Percentiles rank a stretch among this genome's conserved stretches.
Conservation (phyloP, 2,113 vertebrate genomes). For the Emydura subglobosa region DNA sequence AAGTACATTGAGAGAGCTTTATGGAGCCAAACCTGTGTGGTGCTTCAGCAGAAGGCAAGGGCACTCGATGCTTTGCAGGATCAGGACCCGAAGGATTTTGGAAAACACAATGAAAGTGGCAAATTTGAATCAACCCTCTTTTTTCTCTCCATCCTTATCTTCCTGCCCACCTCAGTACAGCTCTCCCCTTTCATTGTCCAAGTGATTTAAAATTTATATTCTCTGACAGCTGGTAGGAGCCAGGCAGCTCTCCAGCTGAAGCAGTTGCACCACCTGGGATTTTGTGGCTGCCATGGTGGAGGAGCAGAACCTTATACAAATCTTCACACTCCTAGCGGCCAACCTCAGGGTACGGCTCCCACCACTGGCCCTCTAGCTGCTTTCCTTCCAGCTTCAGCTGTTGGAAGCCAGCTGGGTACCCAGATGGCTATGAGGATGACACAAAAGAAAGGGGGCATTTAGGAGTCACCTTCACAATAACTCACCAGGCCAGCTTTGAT, state of each 20-base stretch:
- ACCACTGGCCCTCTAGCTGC: neutral
- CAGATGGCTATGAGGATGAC: rapidly evolving
- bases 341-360: neutral
- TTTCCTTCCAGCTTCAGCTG: rapidly evolving
- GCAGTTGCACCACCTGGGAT: neutral
- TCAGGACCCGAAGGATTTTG: rapidly evolving
- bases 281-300: neutral
- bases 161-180: neutral
- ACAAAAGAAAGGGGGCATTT: neutral
- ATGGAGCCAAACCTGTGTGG: neutral
- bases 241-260: neutral
- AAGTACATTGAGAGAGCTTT: neutral
- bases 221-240: neutral
- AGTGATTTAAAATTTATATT: neutral
- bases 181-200: neutral
- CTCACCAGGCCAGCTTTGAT: neutral
- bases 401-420: neutral
- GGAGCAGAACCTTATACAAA: neutral
- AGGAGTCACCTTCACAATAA: neutral
- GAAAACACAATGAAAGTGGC: neutral
- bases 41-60: neutral
- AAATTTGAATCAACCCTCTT: neutral
- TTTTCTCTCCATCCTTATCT: neutral
- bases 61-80: neutral
- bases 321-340: neutral